Evolutionary conservation across 1,140 invertebrate genomes (phyloP).

Genomic region (Chrysopa pallens): DNA sequence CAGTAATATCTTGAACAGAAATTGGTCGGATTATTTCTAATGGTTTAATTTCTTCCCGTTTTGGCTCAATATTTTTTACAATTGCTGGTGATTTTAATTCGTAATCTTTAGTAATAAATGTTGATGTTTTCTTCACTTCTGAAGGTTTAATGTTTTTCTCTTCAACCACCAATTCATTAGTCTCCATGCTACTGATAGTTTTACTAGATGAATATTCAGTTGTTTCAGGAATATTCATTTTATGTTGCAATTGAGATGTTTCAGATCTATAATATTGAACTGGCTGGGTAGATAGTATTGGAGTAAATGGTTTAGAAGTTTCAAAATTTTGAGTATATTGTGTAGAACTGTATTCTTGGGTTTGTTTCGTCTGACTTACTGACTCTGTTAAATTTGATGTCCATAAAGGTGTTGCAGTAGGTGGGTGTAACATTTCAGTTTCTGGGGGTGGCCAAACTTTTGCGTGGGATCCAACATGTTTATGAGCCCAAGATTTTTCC

Average conservation of each 20-base stretch:
- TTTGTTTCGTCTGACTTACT: not conserved
- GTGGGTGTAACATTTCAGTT: conserved; percentile 12
- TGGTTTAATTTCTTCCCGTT: conserved; percentile 27
- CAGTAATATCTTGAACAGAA: conserved; percentile 21
- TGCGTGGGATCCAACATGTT: conserved; percentile 21
- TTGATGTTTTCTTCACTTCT: conserved; percentile 23
- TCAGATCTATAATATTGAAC: conserved; percentile 19
- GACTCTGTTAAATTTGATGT: conserved; percentile 5
- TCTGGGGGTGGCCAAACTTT: conserved; percentile 32
- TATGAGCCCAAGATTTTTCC: conserved; percentile 42
- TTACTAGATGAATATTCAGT: conserved; percentile 1
- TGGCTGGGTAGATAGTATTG: not conserved
- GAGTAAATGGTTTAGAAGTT: conserved; percentile 1
- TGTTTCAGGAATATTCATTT: conserved; percentile 6
- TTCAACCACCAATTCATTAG: conserved; percentile 22
- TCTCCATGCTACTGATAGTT: conserved; percentile 11
- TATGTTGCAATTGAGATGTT: conserved; percentile 12
- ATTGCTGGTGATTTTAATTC: conserved; percentile 31
- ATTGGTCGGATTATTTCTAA: conserved; percentile 15
- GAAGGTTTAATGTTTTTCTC: conserved; percentile 20
- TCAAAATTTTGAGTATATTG: not conserved
- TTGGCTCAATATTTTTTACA: conserved; percentile 23
- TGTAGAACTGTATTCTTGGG: not conserved
- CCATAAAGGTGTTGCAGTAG: conserved; percentile 11
- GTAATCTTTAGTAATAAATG: conserved; percentile 17